These are phyloP conservation scores for Amphiura filiformis DNA, from an alignment of 35 echinoderm and acorn worm genomes.

Conservation along the genomic window DNA sequence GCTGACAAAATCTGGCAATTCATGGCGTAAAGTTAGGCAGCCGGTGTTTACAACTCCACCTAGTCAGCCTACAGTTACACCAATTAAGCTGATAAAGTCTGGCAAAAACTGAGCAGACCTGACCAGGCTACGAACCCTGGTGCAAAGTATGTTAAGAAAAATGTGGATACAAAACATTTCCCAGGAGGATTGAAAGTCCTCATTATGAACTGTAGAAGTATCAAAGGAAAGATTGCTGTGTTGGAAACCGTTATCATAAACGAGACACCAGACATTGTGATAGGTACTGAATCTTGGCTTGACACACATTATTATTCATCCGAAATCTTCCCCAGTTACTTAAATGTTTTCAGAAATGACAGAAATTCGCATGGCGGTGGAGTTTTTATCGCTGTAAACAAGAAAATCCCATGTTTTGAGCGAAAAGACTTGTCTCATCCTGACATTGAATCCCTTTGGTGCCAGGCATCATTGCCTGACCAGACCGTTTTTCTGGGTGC, in stretches of 20 bases:
- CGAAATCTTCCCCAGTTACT: constrained; percentile 19
- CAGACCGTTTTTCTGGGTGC: neutral
- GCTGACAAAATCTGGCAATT: too few relatives aligned
- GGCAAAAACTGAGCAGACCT: too few relatives aligned
- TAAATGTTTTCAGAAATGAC: constrained; percentile 32
- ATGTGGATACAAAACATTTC: too few relatives aligned
- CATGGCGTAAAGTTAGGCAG: too few relatives aligned
- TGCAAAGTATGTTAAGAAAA: too few relatives aligned
- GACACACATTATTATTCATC: too few relatives aligned
- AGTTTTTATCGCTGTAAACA: constrained; percentile 21
- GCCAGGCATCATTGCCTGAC: neutral
- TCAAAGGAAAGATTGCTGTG: neutral
- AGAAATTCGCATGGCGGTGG: constrained; percentile 15
- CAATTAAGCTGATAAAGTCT: too few relatives aligned
- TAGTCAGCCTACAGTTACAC: too few relatives aligned
- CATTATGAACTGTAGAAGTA: constrained; percentile 15
- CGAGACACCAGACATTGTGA: constrained; percentile 5
- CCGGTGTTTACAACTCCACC: too few relatives aligned
- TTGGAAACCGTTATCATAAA: neutral
- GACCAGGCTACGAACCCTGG: too few relatives aligned
- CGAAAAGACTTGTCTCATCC: neutral
- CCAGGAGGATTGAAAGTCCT: too few relatives aligned
- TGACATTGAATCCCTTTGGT: constrained; percentile 16
- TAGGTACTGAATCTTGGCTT: too few relatives aligned
- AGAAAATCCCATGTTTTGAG: constrained; percentile 1